Evolutionary conservation across 2,113 vertebrate species (phyloP).

Genomic region (rat (Rattus norvegicus)): DNA sequence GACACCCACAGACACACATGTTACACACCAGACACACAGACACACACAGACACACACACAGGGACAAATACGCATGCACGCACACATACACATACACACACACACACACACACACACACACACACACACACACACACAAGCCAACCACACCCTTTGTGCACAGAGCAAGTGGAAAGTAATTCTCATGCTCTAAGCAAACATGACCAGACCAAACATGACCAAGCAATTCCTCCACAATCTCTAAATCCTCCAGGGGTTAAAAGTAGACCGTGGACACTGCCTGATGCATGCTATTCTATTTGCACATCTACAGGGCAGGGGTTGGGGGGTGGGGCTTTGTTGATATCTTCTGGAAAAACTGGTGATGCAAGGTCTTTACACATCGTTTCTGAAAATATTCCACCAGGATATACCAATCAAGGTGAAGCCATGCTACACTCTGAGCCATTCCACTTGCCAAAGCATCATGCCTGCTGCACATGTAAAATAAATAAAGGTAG

Average conservation of each 20-base stretch:
- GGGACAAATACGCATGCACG: too few species aligned
- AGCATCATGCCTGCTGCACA: slow-evolving; percentile 15
- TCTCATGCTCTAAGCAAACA: not conserved
- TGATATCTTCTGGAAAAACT: slow-evolving; percentile 63
- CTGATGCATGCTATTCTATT: slow-evolving; percentile 31
- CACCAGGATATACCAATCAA: slow-evolving; percentile 23
- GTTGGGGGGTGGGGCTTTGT: slow-evolving; percentile 29
- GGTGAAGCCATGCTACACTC: not conserved
- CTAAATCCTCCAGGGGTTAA: slow-evolving; percentile 38
- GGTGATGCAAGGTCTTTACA: slow-evolving; percentile 60
- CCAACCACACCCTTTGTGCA: not conserved
- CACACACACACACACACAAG: not conserved
- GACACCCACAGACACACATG: not conserved
- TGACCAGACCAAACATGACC: slow-evolving; percentile 23
- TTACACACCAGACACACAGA: too few species aligned
- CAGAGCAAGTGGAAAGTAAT: not conserved
- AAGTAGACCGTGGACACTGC: slow-evolving; percentile 60
- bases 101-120: not conserved
- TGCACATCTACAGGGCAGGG: slow-evolving; percentile 41
- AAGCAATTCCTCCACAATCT: slow-evolving; percentile 29
- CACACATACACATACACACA: not conserved
- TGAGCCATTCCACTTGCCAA: not conserved
- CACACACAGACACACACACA: not conserved
- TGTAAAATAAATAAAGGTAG: slow-evolving; percentile 39
- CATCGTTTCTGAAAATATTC: slow-evolving; percentile 59